phyloP scores from a whole-genome alignment of 2,888 invertebrate genomes.

The Andrena bucephala region DNA sequence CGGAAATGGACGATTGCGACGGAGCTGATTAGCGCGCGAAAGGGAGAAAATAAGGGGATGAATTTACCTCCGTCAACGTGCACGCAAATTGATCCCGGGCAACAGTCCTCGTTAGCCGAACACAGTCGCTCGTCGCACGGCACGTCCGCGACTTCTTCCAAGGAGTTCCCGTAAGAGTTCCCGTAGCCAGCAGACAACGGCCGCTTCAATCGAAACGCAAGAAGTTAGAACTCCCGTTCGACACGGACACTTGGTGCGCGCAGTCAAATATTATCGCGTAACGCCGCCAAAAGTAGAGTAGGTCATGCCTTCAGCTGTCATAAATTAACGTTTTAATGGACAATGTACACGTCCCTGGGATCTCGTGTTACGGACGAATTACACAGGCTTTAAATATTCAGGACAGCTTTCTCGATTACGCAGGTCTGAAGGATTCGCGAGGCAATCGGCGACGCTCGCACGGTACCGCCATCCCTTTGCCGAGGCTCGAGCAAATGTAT shows the following conservation, averaged over 20 bases:
- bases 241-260: not conserved
- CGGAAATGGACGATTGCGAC: too few species aligned
- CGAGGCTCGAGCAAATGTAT: not conserved
- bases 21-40: not conserved
- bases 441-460: not conserved
- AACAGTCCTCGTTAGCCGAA: slow-evolving; percentile 93
- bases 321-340: slow-evolving; percentile 25
- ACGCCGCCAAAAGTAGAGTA: slow-evolving; percentile 31
- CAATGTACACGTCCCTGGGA: not conserved
- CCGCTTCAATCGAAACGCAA: slow-evolving; percentile 68
- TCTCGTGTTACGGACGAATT: slow-evolving; percentile 16
- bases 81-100: slow-evolving; percentile 92
- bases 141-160: slow-evolving; percentile 86
- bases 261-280: slow-evolving; percentile 14
- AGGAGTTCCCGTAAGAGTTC: slow-evolving; percentile 84
- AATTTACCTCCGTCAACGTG: slow-evolving; percentile 88
- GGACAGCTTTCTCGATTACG: not conserved
- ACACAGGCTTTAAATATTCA: slow-evolving; percentile 5
- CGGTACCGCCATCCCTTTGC: not conserved
- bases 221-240: not conserved
- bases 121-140: slow-evolving; percentile 93
- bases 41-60: not conserved
- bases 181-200: slow-evolving; percentile 77
- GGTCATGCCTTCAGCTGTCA: slow-evolving; percentile 24
- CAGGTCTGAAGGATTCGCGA: not conserved